Evolutionary conservation across 2,797 vertebrate genomes (phyloP), one percentile per base, ranked within the genome.

Genomic region (Sternarchorhynchus goeldii): DNA sequence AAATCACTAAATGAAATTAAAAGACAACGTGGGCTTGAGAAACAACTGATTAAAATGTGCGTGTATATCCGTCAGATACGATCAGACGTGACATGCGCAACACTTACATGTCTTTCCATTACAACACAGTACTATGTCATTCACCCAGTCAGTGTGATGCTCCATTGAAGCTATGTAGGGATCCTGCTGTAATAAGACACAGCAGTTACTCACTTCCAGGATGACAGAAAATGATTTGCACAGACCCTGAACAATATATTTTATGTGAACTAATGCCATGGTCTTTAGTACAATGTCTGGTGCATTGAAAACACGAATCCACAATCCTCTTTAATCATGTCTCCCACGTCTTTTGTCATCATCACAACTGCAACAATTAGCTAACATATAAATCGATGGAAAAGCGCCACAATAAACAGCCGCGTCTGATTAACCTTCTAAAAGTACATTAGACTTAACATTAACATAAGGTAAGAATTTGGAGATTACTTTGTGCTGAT

Each of bases 91-190:
- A 57, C 2, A 57, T 10, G 31, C 32, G 5, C 12, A 7, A 36
- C 21, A 81, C 98, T 95, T 88, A 99, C 98, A 90, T 31, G 98
- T 99, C 91, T 98, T 99, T 64, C 98, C 98, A 89, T 97, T 98
- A 90, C 98, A 99, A 83, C 98, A 99, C 63, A 99, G 95, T n/a
- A 99, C 96, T 81, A 99, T 97, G 87, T 99, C 98, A 80, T 99
- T 99, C 78, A 99, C 98, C 98, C 98, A 99, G 80, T 99, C 98
- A 2, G 98, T 99, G 70, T 99, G 98, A 88, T 99, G 98, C 86
- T 99, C 98, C 98, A 99, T 99, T 25, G 98, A 99, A 41, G 97
- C 96, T 87, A 99, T 98, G 66, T 99, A 99, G 0, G 97, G 96
- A 76, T 99, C 98, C 95, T 99, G 98, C 97, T 98, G 84, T 63